Percentiles rank a stretch among this genome's conserved stretches.
Evolutionary conservation across 2,113 vertebrate species (phyloP).

Genomic region (Parotia lawesii): DNA sequence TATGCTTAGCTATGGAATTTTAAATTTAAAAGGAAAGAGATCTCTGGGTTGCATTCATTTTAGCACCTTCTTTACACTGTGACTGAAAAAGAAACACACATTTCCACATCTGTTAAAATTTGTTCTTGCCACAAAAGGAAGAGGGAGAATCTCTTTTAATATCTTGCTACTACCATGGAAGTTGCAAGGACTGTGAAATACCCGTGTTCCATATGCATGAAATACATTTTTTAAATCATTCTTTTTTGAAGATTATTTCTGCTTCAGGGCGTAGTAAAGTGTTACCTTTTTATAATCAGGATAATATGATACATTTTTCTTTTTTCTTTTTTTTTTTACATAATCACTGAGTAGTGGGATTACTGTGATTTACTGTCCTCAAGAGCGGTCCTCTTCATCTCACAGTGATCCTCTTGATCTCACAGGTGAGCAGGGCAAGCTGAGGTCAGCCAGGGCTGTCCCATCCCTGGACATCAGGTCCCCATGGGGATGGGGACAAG

Average conservation of each 20-base stretch:
- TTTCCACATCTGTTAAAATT: not conserved
- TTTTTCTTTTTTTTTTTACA: not conserved
- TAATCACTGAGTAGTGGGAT: not conserved
- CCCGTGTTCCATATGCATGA: not conserved
- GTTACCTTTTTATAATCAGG: not conserved
- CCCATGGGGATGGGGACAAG: rapidly evolving
- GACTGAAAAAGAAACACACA: not conserved
- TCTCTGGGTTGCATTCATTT: not conserved
- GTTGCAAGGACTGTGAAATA: not conserved
- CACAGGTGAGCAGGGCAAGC: not conserved
- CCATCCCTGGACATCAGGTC: not conserved
- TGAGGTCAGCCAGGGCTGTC: not conserved
- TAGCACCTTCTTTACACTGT: not conserved
- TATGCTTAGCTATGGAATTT: not conserved
- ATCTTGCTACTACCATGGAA: not conserved
- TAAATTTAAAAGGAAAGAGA: not conserved
- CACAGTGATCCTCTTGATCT: not conserved
- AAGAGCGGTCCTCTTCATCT: not conserved
- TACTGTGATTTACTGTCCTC: not conserved
- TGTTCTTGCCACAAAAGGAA: not conserved
- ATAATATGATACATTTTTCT: not conserved
- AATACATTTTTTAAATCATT: not conserved
- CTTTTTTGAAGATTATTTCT: not conserved
- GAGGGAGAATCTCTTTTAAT: not conserved
- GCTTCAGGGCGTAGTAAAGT: not conserved